Conservation (phyloP, 1,140 invertebrate species). For the Propsilocerus akamusi region DNA sequence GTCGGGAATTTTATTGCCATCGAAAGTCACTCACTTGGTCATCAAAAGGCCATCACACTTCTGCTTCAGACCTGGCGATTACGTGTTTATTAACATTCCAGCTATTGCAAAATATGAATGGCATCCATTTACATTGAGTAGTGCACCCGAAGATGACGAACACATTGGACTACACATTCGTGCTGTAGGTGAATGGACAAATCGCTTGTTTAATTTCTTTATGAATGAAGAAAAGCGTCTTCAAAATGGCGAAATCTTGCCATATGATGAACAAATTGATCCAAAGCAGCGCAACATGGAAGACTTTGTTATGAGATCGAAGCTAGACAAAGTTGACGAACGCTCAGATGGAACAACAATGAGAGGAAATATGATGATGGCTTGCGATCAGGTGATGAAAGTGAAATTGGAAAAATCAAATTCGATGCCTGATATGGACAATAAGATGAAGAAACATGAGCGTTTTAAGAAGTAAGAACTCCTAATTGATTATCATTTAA, state of each 20-base stretch:
- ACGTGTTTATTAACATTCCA: constrained; percentile 86
- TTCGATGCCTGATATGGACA: constrained; percentile 68
- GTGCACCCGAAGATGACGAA: constrained; percentile 83
- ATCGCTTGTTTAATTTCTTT: constrained; percentile 73
- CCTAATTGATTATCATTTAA: constrained; percentile 3
- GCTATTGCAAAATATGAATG: constrained; percentile 84
- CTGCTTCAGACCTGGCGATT: constrained; percentile 82
- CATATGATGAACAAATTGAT: constrained; percentile 18
- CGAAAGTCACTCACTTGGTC: constrained; percentile 70
- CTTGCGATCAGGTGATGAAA: constrained; percentile 26
- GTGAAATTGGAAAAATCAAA: constrained; percentile 53
- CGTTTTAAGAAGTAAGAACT: constrained; percentile 42
- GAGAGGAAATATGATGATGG: constrained; percentile 4
- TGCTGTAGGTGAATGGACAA: constrained; percentile 90
- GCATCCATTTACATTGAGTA: constrained; percentile 95
- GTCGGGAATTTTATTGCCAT: constrained; percentile 66
- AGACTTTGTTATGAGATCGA: constrained; percentile 7
- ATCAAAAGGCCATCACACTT: constrained; percentile 74
- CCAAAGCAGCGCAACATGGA: constrained; percentile 12
- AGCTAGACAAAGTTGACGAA: constrained; percentile 5
- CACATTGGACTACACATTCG: constrained; percentile 87
- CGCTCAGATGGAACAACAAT: constrained; percentile 3
- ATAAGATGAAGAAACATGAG: constrained; percentile 46
- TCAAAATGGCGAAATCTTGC: constrained; percentile 35
- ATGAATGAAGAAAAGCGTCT: constrained; percentile 57